These are phyloP conservation scores for Tenrec ecaudatus DNA, from an alignment of 2,113 vertebrate genomes.

Conservation along the genomic window DNA sequence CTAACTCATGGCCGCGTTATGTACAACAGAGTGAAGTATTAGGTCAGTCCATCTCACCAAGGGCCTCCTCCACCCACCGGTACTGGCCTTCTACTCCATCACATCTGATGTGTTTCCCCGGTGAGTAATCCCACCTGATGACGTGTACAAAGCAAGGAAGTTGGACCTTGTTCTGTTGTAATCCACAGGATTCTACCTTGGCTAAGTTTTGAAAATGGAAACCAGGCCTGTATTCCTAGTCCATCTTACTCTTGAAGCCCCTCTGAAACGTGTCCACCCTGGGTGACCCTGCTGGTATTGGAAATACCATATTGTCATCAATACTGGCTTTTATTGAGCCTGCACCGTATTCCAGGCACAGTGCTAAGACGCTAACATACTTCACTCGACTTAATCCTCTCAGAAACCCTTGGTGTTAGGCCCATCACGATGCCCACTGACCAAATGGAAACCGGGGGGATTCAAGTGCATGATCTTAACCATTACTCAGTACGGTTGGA, in stretches of 20 bases:
- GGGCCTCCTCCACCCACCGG: not conserved
- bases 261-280: not conserved
- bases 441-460: not conserved
- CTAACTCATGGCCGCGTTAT: not conserved
- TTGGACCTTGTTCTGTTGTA: no score
- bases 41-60: not conserved
- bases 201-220: not conserved
- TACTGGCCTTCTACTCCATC: not conserved
- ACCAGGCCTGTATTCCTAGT: not conserved
- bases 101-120: not conserved
- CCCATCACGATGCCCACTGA: not conserved
- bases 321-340: not conserved
- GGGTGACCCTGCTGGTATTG: not conserved
- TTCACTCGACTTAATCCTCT: not conserved
- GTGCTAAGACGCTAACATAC: not conserved
- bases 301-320: not conserved
- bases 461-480: not conserved
- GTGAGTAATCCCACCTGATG: not conserved
- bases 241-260: not conserved
- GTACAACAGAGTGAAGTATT: not conserved
- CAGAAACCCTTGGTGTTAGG: not conserved
- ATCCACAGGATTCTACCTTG: no score
- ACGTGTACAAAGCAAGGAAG: not conserved
- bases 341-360: not conserved
- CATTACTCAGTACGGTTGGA: no score